Conservation (phyloP, 2,113 vertebrate genomes). For the human region DNA sequence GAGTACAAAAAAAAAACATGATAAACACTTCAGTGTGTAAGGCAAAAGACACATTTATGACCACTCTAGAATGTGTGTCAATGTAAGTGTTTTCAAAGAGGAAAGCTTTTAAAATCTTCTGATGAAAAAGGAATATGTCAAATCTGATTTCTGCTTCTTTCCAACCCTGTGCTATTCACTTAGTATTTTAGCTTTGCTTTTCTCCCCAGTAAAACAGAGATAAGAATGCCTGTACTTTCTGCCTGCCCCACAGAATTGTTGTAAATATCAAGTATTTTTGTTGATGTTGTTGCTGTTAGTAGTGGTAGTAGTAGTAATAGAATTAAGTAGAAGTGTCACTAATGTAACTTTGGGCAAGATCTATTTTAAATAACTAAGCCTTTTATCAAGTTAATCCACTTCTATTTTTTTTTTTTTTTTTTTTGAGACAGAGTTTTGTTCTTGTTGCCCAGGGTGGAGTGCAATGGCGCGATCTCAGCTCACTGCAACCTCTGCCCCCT, state of each 20-base stretch:
- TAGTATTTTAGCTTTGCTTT: not conserved
- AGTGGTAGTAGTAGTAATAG: not conserved
- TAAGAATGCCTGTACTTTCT: not conserved
- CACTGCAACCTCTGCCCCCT: too few relatives aligned
- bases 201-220: not conserved
- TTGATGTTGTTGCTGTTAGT: not conserved
- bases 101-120: not conserved
- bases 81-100: not conserved
- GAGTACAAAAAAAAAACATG: not conserved
- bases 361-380: not conserved
- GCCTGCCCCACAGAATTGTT: not conserved
- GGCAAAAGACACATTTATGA: not conserved
- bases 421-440: too few relatives aligned
- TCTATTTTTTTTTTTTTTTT: too few relatives aligned
- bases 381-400: not conserved
- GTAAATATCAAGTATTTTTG: not conserved
- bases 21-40: not conserved
- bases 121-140: not conserved
- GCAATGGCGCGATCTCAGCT: too few relatives aligned
- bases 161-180: not conserved
- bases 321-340: not conserved
- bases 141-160: not conserved
- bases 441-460: too few relatives aligned
- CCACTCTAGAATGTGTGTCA: not conserved
- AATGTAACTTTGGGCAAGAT: not conserved